phyloP scores from a whole-genome alignment of 30 jellyfish, hydroid and myxozoan genomes.

The Hydractinia symbiolongicarpus region DNA sequence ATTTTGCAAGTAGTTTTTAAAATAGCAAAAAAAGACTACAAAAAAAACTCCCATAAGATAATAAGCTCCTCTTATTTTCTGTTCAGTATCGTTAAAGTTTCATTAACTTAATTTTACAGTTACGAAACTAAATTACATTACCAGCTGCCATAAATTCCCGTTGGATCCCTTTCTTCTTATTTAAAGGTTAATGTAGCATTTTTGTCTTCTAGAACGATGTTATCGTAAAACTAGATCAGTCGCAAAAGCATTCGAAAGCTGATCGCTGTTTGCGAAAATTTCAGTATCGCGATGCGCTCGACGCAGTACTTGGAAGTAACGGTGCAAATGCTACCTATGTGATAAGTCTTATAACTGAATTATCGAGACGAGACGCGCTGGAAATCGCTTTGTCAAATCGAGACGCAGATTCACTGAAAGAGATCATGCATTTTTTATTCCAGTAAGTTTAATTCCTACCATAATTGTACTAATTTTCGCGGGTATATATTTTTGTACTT shows the following conservation, averaged over 20 bases:
- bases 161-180: no score
- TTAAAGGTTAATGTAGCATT: not conserved
- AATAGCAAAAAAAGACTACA: no score
- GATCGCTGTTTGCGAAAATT: slow-evolving; percentile 61
- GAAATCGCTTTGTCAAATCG: slow-evolving; percentile 54
- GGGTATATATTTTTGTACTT: no score
- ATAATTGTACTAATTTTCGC: no score
- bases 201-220: slow-evolving; percentile 56
- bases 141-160: no score
- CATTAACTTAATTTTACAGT: no score
- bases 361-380: slow-evolving; percentile 81
- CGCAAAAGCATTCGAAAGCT: slow-evolving; percentile 19
- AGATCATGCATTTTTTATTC: slow-evolving; percentile 47
- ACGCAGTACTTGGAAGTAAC: slow-evolving; percentile 29
- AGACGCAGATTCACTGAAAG: slow-evolving; percentile 45
- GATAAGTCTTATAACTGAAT: slow-evolving; percentile 52
- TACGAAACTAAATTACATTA: no score
- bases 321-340: slow-evolving; percentile 28
- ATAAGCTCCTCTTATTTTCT: no score
- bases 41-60: no score
- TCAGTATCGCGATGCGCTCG: slow-evolving; percentile 72
- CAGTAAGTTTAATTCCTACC: slow-evolving; percentile 30
- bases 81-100: no score
- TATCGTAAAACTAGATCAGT: slow-evolving; percentile 42
- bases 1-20: no score